Conservation (phyloP, 2,113 vertebrate species). For the Dasyornis broadbenti region DNA sequence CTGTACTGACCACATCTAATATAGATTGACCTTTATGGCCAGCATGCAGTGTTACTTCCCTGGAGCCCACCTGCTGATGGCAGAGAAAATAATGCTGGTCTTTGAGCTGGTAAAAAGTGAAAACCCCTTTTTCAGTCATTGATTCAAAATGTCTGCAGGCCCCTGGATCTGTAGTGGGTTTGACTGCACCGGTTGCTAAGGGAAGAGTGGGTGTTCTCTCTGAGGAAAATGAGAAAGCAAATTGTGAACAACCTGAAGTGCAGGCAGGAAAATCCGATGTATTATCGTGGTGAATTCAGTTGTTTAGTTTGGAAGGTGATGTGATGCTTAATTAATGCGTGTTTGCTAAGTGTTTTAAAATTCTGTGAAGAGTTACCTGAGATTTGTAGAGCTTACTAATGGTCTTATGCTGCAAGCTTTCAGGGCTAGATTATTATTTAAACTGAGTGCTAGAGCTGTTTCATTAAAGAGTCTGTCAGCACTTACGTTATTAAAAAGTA, state of each 20-base stretch:
- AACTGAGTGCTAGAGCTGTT: background rate
- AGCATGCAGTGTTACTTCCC: background rate
- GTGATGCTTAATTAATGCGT: background rate
- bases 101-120: background rate
- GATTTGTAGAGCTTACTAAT: background rate
- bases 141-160: background rate
- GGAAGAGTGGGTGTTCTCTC: background rate
- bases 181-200: background rate
- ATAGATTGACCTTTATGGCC: background rate
- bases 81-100: background rate
- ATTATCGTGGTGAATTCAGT: background rate
- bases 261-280: background rate
- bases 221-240: background rate
- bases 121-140: background rate
- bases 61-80: background rate
- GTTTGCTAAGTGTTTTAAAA: background rate
- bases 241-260: background rate
- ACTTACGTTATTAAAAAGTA: background rate
- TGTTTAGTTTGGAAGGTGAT: background rate
- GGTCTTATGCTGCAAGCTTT: background rate
- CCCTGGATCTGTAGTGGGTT: background rate
- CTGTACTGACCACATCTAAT: background rate
- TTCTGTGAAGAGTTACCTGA: background rate
- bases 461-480: constrained; percentile 14
- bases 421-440: background rate